Evolutionary conservation across 2,797 vertebrate species (phyloP).

Genomic region (Anas bernieri): DNA sequence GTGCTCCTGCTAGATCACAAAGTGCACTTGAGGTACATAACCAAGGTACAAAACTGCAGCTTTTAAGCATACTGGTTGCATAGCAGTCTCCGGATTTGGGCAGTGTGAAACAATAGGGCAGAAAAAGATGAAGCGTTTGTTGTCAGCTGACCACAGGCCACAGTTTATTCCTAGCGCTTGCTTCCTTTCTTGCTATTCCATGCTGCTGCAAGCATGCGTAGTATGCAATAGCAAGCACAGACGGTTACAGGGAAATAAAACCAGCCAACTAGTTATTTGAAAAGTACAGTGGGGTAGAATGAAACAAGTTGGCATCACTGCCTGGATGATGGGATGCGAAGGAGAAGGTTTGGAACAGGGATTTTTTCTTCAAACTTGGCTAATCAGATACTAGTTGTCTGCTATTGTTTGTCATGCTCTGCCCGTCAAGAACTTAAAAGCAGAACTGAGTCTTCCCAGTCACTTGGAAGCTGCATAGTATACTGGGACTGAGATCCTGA

Average conservation of each 20-base stretch:
- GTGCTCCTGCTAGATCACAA: background rate
- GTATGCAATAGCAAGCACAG: background rate
- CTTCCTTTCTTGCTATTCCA: background rate
- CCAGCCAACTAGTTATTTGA: background rate
- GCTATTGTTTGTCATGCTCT: background rate
- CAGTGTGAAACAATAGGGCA: background rate
- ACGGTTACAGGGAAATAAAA: background rate
- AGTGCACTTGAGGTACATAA: background rate
- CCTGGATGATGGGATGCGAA: background rate
- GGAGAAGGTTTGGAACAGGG: background rate
- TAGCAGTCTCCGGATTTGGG: background rate
- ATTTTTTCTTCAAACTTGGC: background rate
- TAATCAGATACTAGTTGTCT: background rate
- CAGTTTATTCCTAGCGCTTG: no score
- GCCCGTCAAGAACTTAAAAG: background rate
- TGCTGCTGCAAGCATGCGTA: no score
- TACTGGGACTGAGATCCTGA: background rate
- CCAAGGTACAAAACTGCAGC: background rate
- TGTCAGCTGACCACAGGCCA: no score
- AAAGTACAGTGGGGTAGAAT: background rate
- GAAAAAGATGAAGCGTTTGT: background rate
- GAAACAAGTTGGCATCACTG: background rate
- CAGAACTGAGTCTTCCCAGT: background rate
- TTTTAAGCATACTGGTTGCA: background rate
- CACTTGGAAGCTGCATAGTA: accelerated